Evolutionary conservation across 2,888 invertebrate genomes (phyloP), one percentile per base, ranked within the genome.

Genomic region (Hirtodrosophila trivittata): DNA sequence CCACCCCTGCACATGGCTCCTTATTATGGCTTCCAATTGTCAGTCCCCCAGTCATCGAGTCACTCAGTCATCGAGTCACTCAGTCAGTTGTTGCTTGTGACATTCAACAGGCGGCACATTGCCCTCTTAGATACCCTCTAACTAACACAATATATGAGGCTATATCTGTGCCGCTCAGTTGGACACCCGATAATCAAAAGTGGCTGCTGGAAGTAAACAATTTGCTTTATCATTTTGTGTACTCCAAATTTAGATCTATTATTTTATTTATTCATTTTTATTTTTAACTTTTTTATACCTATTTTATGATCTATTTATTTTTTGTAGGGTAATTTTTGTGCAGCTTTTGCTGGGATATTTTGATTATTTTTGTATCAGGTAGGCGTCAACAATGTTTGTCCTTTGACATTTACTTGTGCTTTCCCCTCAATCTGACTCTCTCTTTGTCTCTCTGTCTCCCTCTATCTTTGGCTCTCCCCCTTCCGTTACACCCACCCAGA

Each of bases 391-490:
- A 71, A 46, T 60, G 64, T 66, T 74, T 81, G 67, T 67, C 70
- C 73, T 78, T 80, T 82, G 82, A 70, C 77, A 80, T 81, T 80
- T 75, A 66, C 45, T 55, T 54, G n/a, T n/a, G n/a, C n/a, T n/a
- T n/a, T n/a, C n/a, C n/a, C n/a, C n/a, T n/a, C n/a, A n/a, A n/a
- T n/a, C n/a, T n/a, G n/a, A n/a, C n/a, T n/a, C n/a, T n/a, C n/a
- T 21, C 18, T 21, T 5, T 21, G 2, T 21, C 5, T 21, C 25
- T 18, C 13, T 6, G 14, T 16, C 26, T 26, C 35, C 5, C 10
- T 16, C n/a, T 14, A 21, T 16, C 18, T 32, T 21, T 7, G 6
- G 7, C 33, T n/a, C n/a, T 16, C 10, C 2, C 10, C 12, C 38
- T 6, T 14, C 28, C 13, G 7, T 35, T 9, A 1, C 32, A 1